Evolutionary conservation across 2,797 vertebrate species (phyloP).

Genomic region (Karalla daura): DNA sequence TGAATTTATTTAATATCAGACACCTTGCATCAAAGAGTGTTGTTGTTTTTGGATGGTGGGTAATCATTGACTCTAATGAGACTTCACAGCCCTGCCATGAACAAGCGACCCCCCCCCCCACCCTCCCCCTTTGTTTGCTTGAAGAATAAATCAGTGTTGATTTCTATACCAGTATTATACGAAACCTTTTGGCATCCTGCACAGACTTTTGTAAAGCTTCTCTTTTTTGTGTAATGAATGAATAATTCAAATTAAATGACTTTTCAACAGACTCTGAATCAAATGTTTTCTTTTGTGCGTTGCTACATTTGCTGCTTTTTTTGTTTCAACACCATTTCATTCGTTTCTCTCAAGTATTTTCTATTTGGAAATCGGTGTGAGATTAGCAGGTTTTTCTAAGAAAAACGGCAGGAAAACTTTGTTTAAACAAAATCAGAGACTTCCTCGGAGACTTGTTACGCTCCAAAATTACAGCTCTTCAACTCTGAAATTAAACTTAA

Average conservation of each 20-base stretch:
- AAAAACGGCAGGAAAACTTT: neutral
- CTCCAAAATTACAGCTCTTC: no score
- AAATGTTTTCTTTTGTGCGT: conserved; percentile 13
- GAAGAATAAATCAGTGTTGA: conserved; percentile 32
- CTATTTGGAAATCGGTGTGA: conserved; percentile 2
- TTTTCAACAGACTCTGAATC: conserved; percentile 57
- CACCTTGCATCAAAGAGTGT: conserved; percentile 4
- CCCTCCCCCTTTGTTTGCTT: conserved; percentile 38
- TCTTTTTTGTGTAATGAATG: conserved; percentile 73
- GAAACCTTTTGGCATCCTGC: conserved; percentile 61
- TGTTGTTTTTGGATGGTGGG: conserved; percentile 3
- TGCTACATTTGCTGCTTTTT: conserved; percentile 9
- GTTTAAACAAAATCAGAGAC: neutral
- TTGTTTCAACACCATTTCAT: no score
- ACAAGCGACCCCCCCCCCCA: conserved; percentile 1
- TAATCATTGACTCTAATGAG: conserved; percentile 52
- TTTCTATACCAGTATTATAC: conserved; percentile 36
- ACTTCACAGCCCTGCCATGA: conserved; percentile 40
- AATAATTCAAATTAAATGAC: conserved; percentile 71
- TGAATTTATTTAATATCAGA: conserved; percentile 10
- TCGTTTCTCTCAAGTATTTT: neutral
- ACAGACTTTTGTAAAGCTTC: conserved; percentile 74
- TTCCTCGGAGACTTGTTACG: no score
- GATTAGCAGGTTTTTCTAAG: neutral
- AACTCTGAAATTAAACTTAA: no score